These are phyloP conservation scores for Lepus americanus DNA, from an alignment of 2,113 vertebrate species.

Conservation along the genomic window DNA sequence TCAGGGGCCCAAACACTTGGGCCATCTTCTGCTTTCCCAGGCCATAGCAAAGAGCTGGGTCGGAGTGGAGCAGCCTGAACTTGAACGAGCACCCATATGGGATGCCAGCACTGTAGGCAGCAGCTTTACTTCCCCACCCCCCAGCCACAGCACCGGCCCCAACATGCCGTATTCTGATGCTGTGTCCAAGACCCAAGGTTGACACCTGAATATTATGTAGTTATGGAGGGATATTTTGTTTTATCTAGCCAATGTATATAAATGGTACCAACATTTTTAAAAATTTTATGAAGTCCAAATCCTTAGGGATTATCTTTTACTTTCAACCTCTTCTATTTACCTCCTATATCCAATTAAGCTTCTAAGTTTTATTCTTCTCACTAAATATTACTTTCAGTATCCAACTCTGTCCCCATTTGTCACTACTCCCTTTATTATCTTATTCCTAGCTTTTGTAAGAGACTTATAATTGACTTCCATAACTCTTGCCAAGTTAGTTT, in stretches of 20 bases:
- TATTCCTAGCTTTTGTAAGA: not conserved
- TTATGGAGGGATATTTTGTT: not conserved
- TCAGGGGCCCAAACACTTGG: no score
- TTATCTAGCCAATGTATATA: not conserved
- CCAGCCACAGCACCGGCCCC: no score
- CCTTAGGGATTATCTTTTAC: not conserved
- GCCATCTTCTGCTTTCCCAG: no score
- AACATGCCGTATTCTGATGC: not conserved
- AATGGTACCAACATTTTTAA: not conserved
- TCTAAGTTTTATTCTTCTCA: not conserved
- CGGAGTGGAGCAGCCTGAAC: no score
- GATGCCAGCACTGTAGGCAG: no score
- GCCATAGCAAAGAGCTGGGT: no score
- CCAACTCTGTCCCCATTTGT: not conserved
- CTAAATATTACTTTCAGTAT: not conserved
- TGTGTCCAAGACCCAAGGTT: not conserved
- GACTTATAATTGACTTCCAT: not conserved
- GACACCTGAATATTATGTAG: not conserved
- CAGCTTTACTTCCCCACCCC: no score
- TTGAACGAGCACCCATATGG: no score
- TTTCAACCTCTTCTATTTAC: not conserved
- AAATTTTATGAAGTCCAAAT: not conserved
- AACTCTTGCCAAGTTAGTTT: not conserved
- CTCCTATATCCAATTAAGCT: not conserved
- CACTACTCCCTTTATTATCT: not conserved